phyloP scores from a whole-genome alignment of 2,888 invertebrate species.

The Polyommatus iphigenia region DNA sequence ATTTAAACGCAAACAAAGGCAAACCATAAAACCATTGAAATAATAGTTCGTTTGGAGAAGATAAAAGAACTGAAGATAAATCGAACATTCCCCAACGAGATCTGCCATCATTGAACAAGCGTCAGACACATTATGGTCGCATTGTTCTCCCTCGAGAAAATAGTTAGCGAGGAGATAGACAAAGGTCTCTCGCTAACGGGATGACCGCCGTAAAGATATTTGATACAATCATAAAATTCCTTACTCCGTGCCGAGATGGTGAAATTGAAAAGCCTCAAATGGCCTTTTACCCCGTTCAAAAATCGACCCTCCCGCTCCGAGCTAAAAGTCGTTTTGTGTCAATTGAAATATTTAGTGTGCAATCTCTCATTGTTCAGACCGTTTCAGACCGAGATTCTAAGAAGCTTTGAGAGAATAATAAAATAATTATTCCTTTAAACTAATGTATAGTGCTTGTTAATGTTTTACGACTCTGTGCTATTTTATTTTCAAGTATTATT shows the following conservation, averaged over 20 bases:
- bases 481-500: slow-evolving; percentile 44
- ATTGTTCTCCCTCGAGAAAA: slow-evolving; percentile 40
- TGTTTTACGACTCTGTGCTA: slow-evolving; percentile 46
- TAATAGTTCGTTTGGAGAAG: slow-evolving; percentile 12
- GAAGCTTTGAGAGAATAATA: slow-evolving; percentile 49
- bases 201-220: slow-evolving; percentile 50
- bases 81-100: slow-evolving; percentile 28
- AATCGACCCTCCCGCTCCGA: not conserved
- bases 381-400: slow-evolving; percentile 40
- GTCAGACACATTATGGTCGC: slow-evolving; percentile 38
- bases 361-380: slow-evolving; percentile 27
- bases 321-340: not conserved
- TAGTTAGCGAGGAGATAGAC: slow-evolving; percentile 44
- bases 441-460: slow-evolving; percentile 44
- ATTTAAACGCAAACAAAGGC: slow-evolving; percentile 14
- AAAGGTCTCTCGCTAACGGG: slow-evolving; percentile 45
- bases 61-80: slow-evolving; percentile 27
- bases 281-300: not conserved
- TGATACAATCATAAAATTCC: slow-evolving; percentile 45
- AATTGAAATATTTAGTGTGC: not conserved
- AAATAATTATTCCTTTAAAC: slow-evolving; percentile 50
- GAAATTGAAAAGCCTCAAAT: slow-evolving; percentile 29
- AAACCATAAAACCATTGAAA: slow-evolving; percentile 18
- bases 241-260: slow-evolving; percentile 33
- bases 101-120: slow-evolving; percentile 34